These are phyloP conservation scores for Gambelia wislizenii DNA, from an alignment of 2,797 vertebrate genomes.

Conservation along the genomic window DNA sequence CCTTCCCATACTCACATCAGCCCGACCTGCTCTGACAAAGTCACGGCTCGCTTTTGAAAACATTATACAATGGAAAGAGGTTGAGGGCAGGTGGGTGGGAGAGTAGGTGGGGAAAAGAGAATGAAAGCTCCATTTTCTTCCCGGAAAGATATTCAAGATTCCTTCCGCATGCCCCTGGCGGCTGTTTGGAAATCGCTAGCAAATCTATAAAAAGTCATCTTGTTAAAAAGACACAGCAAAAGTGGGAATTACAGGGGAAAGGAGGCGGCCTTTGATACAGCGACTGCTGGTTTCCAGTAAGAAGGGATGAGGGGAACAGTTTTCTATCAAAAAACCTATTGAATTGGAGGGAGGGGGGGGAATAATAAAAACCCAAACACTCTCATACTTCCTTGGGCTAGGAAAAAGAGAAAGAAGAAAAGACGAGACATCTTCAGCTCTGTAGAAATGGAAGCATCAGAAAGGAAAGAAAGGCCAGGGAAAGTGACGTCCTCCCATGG, in stretches of 20 bases:
- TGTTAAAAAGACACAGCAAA: constrained; percentile 1
- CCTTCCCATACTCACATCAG: background rate
- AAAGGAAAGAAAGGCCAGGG: background rate
- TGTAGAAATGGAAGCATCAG: constrained; percentile 33
- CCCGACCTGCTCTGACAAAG: background rate
- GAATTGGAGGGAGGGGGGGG: background rate
- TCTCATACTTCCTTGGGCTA: background rate
- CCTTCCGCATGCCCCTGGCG: background rate
- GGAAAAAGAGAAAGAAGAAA: background rate
- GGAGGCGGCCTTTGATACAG: background rate
- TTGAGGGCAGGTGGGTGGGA: background rate
- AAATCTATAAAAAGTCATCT: constrained; percentile 22
- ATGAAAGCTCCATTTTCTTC: background rate
- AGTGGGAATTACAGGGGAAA: too few relatives aligned
- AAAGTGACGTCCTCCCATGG: background rate
- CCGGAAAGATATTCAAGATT: background rate
- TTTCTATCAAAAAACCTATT: constrained; percentile 19
- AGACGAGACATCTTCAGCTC: background rate
- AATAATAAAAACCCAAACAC: too few relatives aligned
- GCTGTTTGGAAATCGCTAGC: background rate
- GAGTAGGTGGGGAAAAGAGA: background rate
- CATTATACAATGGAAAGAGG: background rate
- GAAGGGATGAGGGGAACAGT: background rate
- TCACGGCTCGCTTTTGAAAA: background rate
- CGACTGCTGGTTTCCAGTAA: background rate